phyloP scores from a whole-genome alignment of 1,140 invertebrate species.

The Calosoma granatense region DNA sequence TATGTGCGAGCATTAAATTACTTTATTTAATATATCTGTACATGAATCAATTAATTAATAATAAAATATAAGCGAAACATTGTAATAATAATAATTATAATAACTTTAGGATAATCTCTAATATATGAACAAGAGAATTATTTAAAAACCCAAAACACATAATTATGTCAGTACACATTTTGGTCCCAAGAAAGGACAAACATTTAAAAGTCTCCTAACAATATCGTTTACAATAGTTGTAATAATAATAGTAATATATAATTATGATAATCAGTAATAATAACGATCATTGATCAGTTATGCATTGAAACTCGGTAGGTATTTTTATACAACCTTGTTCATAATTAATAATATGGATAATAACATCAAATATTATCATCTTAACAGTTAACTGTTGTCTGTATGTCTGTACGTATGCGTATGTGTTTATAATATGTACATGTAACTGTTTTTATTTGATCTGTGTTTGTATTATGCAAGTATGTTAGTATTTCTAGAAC shows the following conservation, averaged over 20 bases:
- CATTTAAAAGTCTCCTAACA: not conserved
- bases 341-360: not conserved
- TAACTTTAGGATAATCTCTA: not conserved
- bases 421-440: too few relatives aligned
- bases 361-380: conserved; percentile 9
- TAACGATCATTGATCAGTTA: too few relatives aligned
- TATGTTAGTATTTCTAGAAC: too few relatives aligned
- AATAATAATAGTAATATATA: too few relatives aligned
- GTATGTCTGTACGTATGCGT: too few relatives aligned
- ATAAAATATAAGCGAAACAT: conserved; percentile 2
- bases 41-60: conserved; percentile 2
- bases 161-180: conserved; percentile 1
- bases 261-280: too few relatives aligned
- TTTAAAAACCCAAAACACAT: not conserved
- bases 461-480: too few relatives aligned
- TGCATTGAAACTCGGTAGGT: not conserved
- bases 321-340: not conserved
- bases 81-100: not conserved
- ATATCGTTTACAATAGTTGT: not conserved
- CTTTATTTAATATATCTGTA: conserved; percentile 1
- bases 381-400: not conserved
- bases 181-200: conserved; percentile 4
- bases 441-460: too few relatives aligned
- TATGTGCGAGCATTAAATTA: not conserved
- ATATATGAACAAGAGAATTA: not conserved